Evolutionary conservation across 2,113 vertebrate genomes (phyloP).

Genomic region (Chroicocephalus ridibundus): DNA sequence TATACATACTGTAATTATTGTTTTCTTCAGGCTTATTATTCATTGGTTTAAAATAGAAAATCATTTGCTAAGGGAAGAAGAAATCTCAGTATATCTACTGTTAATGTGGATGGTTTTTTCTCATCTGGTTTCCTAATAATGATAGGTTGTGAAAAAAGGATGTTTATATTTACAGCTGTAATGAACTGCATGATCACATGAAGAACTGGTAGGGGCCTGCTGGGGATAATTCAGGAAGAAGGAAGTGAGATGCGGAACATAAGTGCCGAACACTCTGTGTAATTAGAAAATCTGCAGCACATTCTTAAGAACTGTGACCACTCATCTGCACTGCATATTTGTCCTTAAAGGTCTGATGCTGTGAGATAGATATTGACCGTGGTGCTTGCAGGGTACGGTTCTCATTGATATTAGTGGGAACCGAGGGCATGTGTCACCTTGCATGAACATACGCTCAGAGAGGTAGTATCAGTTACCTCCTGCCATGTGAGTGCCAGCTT

Average conservation of each 20-base stretch:
- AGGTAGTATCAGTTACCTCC: neutral
- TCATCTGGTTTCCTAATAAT: constrained; percentile 2
- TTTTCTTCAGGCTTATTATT: neutral
- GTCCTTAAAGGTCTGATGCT: neutral
- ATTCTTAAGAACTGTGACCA: neutral
- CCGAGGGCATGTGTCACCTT: neutral
- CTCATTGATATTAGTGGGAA: neutral
- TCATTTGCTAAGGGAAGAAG: neutral
- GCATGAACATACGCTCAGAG: neutral
- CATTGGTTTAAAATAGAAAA: neutral
- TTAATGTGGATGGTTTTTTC: constrained; percentile 1
- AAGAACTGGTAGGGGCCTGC: neutral
- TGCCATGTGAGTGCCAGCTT: neutral
- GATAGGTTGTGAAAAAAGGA: neutral
- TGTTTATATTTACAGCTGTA: constrained; percentile 24
- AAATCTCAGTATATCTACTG: neutral
- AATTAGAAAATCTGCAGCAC: neutral
- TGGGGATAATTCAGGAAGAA: neutral
- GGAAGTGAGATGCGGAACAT: neutral
- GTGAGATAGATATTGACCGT: neutral
- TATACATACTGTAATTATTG: neutral
- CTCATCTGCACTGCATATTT: neutral
- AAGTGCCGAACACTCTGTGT: neutral
- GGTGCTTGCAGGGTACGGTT: neutral
- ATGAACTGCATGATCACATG: neutral